A percentile compares a stretch with the other conserved stretches of the same genome.
phyloP scores from a whole-genome alignment of 2,797 vertebrate species.

The Rhodeus uyekii region DNA sequence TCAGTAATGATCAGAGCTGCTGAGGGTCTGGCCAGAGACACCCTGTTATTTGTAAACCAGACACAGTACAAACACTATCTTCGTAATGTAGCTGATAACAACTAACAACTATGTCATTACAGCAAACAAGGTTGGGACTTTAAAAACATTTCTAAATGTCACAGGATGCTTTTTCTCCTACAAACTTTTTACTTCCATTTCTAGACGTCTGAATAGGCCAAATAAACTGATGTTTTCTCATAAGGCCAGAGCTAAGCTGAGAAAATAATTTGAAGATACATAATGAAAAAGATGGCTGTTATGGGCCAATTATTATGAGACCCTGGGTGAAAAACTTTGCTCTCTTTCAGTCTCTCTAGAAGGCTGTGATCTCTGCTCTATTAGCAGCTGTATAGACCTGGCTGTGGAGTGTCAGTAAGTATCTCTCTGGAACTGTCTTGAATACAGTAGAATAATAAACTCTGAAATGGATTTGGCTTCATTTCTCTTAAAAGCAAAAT shows the following conservation, averaged over 20 bases:
- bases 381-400: conserved; percentile 38
- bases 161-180: not conserved
- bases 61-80: conserved; percentile 26
- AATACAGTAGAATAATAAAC: conserved; percentile 46
- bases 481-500: conserved; percentile 20
- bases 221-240: not conserved
- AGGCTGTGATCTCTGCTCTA: conserved; percentile 38
- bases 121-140: not conserved
- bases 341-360: conserved; percentile 24
- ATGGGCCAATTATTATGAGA: conserved; percentile 19
- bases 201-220: not conserved
- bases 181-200: not conserved
- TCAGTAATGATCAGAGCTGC: conserved; percentile 67
- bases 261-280: not conserved
- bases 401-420: conserved; percentile 46
- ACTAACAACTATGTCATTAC: conserved; percentile 2
- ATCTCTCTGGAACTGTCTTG: conserved; percentile 35
- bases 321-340: conserved; percentile 3
- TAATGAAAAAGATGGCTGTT: conserved; percentile 17
- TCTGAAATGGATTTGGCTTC: conserved; percentile 39
- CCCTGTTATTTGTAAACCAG: conserved; percentile 19
- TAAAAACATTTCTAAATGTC: not conserved
- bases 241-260: not conserved
- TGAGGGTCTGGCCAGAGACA: conserved; percentile 43
- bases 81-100: conserved; percentile 14